Evolutionary conservation across 1,140 invertebrate genomes (phyloP).

Genomic region (Drosophila insularis): DNA sequence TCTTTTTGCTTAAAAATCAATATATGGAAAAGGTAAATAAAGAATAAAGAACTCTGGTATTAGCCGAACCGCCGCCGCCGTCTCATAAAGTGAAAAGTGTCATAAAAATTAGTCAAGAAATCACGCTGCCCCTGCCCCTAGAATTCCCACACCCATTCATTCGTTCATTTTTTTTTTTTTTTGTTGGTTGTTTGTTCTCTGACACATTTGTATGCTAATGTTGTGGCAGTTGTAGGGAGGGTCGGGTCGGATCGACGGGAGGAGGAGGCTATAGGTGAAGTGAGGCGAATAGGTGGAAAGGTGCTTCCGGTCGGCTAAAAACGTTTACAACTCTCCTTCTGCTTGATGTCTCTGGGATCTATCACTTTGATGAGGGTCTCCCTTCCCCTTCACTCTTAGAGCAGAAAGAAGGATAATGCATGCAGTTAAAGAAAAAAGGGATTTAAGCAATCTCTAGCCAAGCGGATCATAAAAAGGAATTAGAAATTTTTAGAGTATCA

Average conservation of each 20-base stretch:
- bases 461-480: constrained; percentile 47
- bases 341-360: constrained; percentile 35
- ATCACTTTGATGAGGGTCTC: constrained; percentile 54
- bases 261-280: neutral
- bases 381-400: neutral
- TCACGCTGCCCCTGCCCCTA: constrained; percentile 50
- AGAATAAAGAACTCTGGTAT: constrained; percentile 49
- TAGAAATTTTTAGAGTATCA: constrained; percentile 40
- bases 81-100: constrained; percentile 78
- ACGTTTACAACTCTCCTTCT: constrained; percentile 47
- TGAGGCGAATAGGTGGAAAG: constrained; percentile 29
- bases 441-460: constrained; percentile 26
- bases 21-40: constrained; percentile 52
- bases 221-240: constrained; percentile 32
- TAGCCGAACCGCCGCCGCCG: constrained; percentile 34
- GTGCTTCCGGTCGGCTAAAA: constrained; percentile 61
- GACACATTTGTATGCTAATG: constrained; percentile 80
- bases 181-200: constrained; percentile 72
- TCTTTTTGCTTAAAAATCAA: constrained; percentile 37
- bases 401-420: constrained; percentile 27
- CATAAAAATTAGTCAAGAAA: constrained; percentile 81
- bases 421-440: constrained; percentile 28
- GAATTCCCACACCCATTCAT: constrained; percentile 2
- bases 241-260: neutral
- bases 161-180: constrained; percentile 44